Evolutionary conservation across 2,113 vertebrate species (phyloP).

Genomic region (Rhabdomys dilectus): DNA sequence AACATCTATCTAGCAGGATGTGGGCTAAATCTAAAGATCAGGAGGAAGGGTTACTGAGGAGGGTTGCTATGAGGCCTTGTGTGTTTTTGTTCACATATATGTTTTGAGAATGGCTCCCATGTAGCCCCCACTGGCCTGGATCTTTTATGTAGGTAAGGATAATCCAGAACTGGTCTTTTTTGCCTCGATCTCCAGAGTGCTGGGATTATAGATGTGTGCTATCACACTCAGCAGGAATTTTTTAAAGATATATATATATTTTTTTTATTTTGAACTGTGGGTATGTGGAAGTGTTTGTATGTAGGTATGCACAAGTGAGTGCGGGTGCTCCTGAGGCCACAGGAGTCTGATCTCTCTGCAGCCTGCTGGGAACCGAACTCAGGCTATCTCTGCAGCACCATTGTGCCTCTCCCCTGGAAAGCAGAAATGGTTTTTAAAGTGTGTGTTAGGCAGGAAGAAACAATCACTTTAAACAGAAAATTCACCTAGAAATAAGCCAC

Average conservation of each 20-base stretch:
- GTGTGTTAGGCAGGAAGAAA: not conserved
- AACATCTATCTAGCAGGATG: too few relatives aligned
- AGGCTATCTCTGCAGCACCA: not conserved
- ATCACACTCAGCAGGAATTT: not conserved
- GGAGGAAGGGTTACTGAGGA: too few relatives aligned
- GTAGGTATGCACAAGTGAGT: not conserved
- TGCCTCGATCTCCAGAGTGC: not conserved
- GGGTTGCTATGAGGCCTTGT: too few relatives aligned
- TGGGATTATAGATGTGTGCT: not conserved
- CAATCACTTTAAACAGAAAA: not conserved
- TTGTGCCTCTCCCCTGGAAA: not conserved
- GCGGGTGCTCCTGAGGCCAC: not conserved
- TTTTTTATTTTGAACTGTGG: not conserved
- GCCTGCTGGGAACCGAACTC: not conserved
- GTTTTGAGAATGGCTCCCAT: not conserved
- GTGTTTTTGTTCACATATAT: too few relatives aligned
- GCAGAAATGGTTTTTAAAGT: not conserved
- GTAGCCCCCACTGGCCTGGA: not conserved
- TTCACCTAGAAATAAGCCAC: not conserved
- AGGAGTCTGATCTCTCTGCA: not conserved
- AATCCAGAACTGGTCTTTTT: not conserved
- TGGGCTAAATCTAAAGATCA: too few relatives aligned
- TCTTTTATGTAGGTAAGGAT: not conserved
- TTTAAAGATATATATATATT: not conserved
- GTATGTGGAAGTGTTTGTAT: not conserved